Conservation (phyloP, 92 coral and sea anemone species). For the Epizoanthus scotinus region DNA sequence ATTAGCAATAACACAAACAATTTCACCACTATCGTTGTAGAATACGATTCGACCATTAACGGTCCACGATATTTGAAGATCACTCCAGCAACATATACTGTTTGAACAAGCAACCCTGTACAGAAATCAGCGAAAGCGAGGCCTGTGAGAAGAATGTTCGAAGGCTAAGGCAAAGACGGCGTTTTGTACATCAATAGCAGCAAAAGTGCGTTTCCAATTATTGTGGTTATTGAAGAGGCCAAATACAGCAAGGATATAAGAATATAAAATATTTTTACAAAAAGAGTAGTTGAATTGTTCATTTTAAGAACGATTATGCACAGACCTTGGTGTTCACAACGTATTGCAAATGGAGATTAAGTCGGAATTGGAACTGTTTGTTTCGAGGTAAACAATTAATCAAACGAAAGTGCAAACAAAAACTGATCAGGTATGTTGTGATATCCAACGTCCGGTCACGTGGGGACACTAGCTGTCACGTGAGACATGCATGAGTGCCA, state of each 20-base stretch:
- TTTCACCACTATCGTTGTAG: background rate
- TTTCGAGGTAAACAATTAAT: no score
- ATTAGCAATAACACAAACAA: background rate
- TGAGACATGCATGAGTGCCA: no score
- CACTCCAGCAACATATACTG: background rate
- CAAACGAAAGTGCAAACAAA: no score
- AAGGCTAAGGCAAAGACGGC: slow-evolving; percentile 1
- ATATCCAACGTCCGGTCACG: no score
- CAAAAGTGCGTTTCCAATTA: background rate
- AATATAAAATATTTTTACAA: background rate
- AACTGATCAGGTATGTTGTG: no score
- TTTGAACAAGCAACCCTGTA: background rate
- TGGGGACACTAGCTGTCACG: no score
- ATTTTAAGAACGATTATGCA: background rate
- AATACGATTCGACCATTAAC: no score
- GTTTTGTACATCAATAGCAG: background rate
- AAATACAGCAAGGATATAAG: background rate
- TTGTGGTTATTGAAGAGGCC: background rate
- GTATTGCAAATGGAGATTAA: no score
- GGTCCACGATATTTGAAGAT: background rate
- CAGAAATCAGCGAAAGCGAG: slow-evolving; percentile 6
- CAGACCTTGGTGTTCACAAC: background rate
- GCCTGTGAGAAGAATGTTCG: slow-evolving; percentile 2
- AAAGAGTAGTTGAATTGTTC: background rate
- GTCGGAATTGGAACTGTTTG: no score